phyloP scores from a whole-genome alignment of 1,140 invertebrate species.

The Littorina saxatilis region DNA sequence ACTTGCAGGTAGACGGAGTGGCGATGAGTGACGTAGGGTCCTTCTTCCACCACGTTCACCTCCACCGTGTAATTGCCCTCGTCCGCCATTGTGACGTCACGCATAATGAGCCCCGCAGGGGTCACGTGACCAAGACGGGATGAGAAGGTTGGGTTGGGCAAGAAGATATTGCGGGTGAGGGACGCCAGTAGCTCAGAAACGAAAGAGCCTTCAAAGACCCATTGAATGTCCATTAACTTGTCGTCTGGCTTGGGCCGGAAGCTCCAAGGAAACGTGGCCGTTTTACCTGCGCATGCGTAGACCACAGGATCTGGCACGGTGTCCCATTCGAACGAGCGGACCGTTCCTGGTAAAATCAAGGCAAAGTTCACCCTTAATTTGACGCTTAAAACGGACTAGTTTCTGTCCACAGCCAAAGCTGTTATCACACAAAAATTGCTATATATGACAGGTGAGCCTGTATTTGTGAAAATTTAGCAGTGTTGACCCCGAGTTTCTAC shows the following conservation, averaged over 20 bases:
- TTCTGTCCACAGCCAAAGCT: no score
- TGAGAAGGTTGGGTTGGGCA: neutral
- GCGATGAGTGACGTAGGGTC: neutral
- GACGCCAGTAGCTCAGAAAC: neutral
- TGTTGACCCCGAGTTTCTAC: no score
- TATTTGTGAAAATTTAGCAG: no score
- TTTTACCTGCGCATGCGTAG: slow-evolving; percentile 6
- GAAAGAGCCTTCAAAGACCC: neutral
- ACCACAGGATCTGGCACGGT: neutral
- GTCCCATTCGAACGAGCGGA: neutral
- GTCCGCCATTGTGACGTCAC: neutral
- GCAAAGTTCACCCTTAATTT: no score
- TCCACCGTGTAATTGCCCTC: neutral
- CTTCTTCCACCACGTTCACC: neutral
- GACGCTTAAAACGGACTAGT: no score
- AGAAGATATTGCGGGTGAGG: neutral
- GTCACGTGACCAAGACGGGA: neutral
- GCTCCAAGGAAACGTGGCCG: neutral
- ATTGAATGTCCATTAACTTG: neutral
- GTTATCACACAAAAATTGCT: no score
- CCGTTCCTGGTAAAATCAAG: no score
- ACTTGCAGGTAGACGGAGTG: neutral
- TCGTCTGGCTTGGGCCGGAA: neutral
- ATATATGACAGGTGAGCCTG: no score
- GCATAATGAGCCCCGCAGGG: neutral